Percentiles rank a stretch among this genome's conserved stretches.
These are phyloP conservation scores for Heliconius himera DNA, from an alignment of 1,140 invertebrate species.

Conservation along the genomic window DNA sequence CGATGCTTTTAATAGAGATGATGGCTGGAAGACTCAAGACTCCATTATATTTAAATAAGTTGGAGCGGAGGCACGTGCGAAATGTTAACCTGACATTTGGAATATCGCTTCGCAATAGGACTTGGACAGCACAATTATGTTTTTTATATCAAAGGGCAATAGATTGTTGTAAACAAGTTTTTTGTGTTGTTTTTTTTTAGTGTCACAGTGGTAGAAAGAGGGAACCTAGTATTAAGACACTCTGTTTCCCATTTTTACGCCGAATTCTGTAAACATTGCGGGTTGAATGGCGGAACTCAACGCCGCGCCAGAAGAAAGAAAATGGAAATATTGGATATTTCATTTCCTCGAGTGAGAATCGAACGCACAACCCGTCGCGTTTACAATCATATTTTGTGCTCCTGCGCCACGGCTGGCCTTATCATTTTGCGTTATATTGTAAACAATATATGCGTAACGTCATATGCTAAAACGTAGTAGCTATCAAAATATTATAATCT, in stretches of 20 bases:
- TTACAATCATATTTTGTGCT: no score
- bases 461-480: not conserved
- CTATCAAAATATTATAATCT: not conserved
- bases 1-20: conserved; percentile 74
- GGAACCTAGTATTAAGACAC: no score
- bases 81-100: conserved; percentile 30
- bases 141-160: conserved; percentile 11
- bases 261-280: no score
- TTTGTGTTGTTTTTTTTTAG: not conserved
- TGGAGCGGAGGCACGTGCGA: conserved; percentile 21
- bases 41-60: conserved; percentile 42
- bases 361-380: no score
- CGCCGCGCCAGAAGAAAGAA: no score
- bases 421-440: not conserved
- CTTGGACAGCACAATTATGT: conserved; percentile 1
- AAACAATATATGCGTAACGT: not conserved
- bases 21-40: conserved; percentile 62
- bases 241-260: no score
- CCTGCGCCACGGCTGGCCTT: no score
- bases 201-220: no score
- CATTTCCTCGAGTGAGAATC: no score
- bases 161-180: not conserved
- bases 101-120: conserved; percentile 1
- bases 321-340: no score
- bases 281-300: no score